These are phyloP conservation scores for Cynaeus angustus DNA, from an alignment of 2,888 invertebrate genomes.

Conservation along the genomic window DNA sequence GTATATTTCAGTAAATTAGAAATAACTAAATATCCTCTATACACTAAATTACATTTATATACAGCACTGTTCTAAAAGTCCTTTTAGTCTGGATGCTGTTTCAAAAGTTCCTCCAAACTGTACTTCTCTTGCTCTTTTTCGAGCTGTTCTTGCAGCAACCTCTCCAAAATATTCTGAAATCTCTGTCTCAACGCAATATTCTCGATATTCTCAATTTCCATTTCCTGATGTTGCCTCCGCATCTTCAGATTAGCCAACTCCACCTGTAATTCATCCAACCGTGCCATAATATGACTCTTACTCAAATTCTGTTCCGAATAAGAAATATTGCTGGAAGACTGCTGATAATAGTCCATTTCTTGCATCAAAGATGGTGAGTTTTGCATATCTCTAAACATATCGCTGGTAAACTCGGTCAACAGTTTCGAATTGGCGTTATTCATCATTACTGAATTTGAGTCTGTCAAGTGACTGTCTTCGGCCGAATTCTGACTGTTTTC, in stretches of 20 bases:
- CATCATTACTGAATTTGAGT: conserved; percentile 77
- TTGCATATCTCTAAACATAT: conserved; percentile 74
- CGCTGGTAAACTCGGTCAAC: conserved; percentile 78
- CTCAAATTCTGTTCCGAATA: conserved; percentile 62
- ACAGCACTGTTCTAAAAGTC: too few species aligned
- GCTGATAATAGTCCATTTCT: conserved; percentile 69
- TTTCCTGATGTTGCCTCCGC: conserved; percentile 84
- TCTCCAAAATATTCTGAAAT: conserved; percentile 84
- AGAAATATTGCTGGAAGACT: conserved; percentile 59
- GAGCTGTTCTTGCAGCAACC: conserved; percentile 85
- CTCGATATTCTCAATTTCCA: conserved; percentile 89
- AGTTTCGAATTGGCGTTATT: conserved; percentile 69
- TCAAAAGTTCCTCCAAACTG: conserved; percentile 67
- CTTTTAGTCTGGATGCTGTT: conserved; percentile 55
- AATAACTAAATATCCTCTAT: too few species aligned
- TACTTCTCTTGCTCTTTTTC: conserved; percentile 82
- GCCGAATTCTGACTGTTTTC: conserved; percentile 84
- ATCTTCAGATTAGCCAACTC: conserved; percentile 85
- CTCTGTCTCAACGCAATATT: conserved; percentile 88
- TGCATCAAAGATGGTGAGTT: conserved; percentile 66
- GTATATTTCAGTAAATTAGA: too few species aligned
- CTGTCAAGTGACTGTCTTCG: conserved; percentile 83
- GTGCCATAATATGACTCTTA: conserved; percentile 69
- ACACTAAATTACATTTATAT: too few species aligned
- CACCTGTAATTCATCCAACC: conserved; percentile 81